Evolutionary conservation across 1,140 invertebrate genomes (phyloP).

Genomic region (Mesaphorura yosii): DNA sequence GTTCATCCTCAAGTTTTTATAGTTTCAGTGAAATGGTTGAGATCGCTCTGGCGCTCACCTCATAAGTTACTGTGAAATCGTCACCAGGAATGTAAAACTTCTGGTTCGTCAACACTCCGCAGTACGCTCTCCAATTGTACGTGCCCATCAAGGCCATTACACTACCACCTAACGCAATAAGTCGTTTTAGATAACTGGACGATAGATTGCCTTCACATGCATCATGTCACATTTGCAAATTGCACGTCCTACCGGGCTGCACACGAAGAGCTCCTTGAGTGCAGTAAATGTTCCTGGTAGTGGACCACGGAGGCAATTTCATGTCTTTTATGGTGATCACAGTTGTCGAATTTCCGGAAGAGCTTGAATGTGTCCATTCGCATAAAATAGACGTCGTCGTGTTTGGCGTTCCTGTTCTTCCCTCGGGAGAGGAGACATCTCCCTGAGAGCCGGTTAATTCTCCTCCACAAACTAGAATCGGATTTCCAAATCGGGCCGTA

Average conservation of each 20-base stretch:
- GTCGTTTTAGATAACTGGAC: too few species aligned
- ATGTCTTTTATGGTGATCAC: conserved; percentile 15
- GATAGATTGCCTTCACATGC: too few species aligned
- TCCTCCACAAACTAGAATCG: conserved; percentile 11
- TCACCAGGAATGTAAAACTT: conserved; percentile 23
- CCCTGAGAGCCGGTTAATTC: neutral
- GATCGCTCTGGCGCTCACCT: neutral
- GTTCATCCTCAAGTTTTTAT: neutral
- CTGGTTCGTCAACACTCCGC: conserved; percentile 15
- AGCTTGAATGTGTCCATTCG: conserved; percentile 11
- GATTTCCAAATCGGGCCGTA: neutral
- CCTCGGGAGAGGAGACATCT: conserved; percentile 3
- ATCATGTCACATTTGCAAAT: too few species aligned
- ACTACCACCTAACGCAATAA: too few species aligned
- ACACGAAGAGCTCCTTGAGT: too few species aligned
- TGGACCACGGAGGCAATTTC: conserved; percentile 14
- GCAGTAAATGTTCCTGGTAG: neutral
- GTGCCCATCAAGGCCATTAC: too few species aligned
- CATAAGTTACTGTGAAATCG: conserved; percentile 16
- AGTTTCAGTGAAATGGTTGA: neutral
- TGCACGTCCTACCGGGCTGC: too few species aligned
- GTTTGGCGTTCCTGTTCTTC: conserved; percentile 19
- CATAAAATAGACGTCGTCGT: conserved; percentile 18
- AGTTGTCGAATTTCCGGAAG: conserved; percentile 7
- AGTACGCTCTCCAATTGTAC: conserved; percentile 14